A percentile compares a stretch with the other conserved stretches of the same genome.
Evolutionary conservation across 2,797 vertebrate species (phyloP).

Genomic region (Acridotheres tristis): DNA sequence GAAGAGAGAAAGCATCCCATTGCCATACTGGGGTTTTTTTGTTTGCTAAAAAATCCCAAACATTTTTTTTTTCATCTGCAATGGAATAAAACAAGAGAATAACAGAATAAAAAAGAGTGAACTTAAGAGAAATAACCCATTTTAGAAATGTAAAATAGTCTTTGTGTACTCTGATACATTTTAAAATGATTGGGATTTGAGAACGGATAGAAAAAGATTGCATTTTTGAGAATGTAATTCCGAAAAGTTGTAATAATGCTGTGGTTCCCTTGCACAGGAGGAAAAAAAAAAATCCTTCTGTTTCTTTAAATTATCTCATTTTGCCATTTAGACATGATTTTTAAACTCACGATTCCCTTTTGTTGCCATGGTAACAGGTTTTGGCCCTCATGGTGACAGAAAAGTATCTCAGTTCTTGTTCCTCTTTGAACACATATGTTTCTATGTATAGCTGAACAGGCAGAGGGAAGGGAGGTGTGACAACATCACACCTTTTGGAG

Average conservation of each 20-base stretch:
- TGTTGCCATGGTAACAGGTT: slow-evolving; percentile 76
- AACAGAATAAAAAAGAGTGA: neutral
- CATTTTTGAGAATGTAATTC: neutral
- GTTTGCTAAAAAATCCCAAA: neutral
- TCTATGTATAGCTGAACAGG: slow-evolving; percentile 49
- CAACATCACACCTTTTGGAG: slow-evolving; percentile 57
- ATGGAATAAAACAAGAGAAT: neutral
- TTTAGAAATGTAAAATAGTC: neutral
- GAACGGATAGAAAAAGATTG: neutral
- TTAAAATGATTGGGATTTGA: neutral
- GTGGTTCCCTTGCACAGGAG: neutral
- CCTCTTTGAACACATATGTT: slow-evolving; percentile 72
- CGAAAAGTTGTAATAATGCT: neutral
- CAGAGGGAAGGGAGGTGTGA: slow-evolving; percentile 41
- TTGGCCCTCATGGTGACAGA: slow-evolving; percentile 75
- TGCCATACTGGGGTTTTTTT: neutral
- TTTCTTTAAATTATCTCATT: slow-evolving; percentile 75
- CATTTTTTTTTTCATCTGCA: neutral
- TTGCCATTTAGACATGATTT: slow-evolving; percentile 76
- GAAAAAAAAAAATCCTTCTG: neutral
- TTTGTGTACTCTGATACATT: neutral
- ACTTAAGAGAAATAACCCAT: neutral
- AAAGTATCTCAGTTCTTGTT: slow-evolving; percentile 72
- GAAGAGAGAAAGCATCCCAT: neutral
- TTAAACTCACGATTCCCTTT: slow-evolving; percentile 71